Conservation (phyloP, 2,888 invertebrate species). For the Rhagonycha fulva region DNA sequence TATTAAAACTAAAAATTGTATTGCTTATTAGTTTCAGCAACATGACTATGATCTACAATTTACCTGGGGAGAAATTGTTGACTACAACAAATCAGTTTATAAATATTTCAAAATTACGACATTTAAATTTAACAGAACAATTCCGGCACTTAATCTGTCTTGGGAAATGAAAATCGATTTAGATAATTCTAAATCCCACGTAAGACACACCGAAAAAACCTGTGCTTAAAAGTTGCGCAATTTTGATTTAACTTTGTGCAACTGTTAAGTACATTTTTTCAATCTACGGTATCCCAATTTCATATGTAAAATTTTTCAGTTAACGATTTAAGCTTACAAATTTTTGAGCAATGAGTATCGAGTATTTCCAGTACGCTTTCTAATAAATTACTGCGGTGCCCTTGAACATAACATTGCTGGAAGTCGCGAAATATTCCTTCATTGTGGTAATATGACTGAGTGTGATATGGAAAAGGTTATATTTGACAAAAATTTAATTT, state of each 20-base stretch:
- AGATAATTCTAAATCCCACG: no score
- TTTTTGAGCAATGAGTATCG: neutral
- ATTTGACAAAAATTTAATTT: no score
- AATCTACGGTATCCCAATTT: no score
- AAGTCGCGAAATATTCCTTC: no score
- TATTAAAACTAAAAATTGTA: no score
- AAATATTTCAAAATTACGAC: neutral
- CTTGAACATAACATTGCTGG: neutral
- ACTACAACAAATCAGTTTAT: neutral
- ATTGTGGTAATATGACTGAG: no score
- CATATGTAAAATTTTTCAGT: neutral
- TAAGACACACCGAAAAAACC: no score
- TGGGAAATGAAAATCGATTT: neutral
- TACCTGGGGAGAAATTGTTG: neutral
- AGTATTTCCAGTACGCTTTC: neutral
- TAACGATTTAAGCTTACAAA: neutral
- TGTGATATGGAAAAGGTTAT: no score
- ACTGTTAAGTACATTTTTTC: no score
- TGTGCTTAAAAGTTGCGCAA: no score
- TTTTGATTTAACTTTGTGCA: no score
- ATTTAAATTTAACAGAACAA: neutral
- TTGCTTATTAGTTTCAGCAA: neutral
- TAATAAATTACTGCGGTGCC: neutral
- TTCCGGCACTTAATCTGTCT: neutral
- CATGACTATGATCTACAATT: neutral